Conservation (phyloP, 2,888 invertebrate species). For the Eupithecia dodoneata region DNA sequence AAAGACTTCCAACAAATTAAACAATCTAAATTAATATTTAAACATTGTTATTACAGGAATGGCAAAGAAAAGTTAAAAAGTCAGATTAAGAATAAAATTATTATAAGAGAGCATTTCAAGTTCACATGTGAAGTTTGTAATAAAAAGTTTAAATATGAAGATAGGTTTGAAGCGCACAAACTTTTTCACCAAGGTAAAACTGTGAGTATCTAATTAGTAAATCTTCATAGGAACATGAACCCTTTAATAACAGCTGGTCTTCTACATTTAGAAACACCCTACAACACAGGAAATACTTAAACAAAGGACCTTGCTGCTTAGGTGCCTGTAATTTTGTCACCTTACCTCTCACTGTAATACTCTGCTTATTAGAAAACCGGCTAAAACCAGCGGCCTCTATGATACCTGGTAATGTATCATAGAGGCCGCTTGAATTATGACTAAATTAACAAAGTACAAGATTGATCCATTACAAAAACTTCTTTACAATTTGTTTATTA, state of each 20-base stretch:
- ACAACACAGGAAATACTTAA: too few species aligned
- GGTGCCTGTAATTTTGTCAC: too few species aligned
- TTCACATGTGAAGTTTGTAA: conserved; percentile 68
- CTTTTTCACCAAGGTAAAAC: conserved; percentile 68
- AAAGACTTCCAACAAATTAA: not conserved
- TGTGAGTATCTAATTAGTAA: conserved; percentile 57
- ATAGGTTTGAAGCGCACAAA: conserved; percentile 71
- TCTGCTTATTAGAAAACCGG: too few species aligned
- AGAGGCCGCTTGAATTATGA: too few species aligned
- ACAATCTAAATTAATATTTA: not conserved
- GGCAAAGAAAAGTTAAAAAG: conserved; percentile 45
- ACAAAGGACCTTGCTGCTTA: too few species aligned
- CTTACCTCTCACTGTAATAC: too few species aligned
- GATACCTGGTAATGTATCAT: too few species aligned
- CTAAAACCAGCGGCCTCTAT: too few species aligned
- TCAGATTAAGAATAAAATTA: conserved; percentile 45
- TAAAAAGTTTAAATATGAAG: conserved; percentile 64
- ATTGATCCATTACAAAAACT: not conserved
- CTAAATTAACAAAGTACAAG: too few species aligned
- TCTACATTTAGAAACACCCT: too few species aligned
- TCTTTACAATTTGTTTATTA: not conserved
- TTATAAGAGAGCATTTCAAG: conserved; percentile 53
- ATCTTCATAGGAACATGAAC: not conserved
- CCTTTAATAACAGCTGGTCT: not conserved
- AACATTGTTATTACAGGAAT: conserved; percentile 30